Base-by-base conservation (phyloP, 2,113 vertebrate species). In the Lontra canadensis region DNA sequence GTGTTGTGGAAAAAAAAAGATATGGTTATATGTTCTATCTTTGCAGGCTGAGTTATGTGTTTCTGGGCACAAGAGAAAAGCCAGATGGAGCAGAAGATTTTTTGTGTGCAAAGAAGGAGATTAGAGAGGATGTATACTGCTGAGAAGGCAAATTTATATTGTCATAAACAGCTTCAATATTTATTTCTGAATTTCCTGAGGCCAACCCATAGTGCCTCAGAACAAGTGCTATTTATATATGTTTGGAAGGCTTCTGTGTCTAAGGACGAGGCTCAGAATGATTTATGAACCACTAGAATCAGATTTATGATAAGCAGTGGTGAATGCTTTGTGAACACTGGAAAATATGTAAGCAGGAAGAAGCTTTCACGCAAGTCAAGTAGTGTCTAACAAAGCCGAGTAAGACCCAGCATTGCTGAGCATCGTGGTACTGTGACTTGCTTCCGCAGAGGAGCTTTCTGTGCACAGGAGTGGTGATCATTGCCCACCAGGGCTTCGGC, bases 71-170 rank as follows among this genome's bases (percentile, higher is more conserved):
- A 88, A 63, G 55, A 82, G 69, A 87, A 87, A 95, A 87, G 52
- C 82, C 74, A 97, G 61, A 76, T 96, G 63, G 87, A 92, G 8
- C 79, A 96, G 73, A 97, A 90, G 86, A 17, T 42, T 83, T 47
- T 69, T 81, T 6, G 21, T 95, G 63, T 90, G 42, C 31, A 84
- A 94, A 86, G 39, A 57, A 88, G 44, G 59, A 88, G 71, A 79
- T 49, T 63, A 87, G 52, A 94, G 14, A n/a, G 74, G 87, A 93
- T 67, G 39, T 42, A 34, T 34, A 88, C 57, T 74, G 86, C 59
- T 86, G 65, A 83, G 67, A 95, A 90, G 65, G 73, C 71, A 86
- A 95, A 44, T 92, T 82, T 82, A 55, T 81, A 63, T 82, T 96
- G 88, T 88, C 39, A 59, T 11, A 76, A 88, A 21, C 71, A 85